Evolutionary conservation across 1,140 invertebrate species (phyloP), one percentile per base, ranked within the genome.

Genomic region (Teleogryllus occipitalis): DNA sequence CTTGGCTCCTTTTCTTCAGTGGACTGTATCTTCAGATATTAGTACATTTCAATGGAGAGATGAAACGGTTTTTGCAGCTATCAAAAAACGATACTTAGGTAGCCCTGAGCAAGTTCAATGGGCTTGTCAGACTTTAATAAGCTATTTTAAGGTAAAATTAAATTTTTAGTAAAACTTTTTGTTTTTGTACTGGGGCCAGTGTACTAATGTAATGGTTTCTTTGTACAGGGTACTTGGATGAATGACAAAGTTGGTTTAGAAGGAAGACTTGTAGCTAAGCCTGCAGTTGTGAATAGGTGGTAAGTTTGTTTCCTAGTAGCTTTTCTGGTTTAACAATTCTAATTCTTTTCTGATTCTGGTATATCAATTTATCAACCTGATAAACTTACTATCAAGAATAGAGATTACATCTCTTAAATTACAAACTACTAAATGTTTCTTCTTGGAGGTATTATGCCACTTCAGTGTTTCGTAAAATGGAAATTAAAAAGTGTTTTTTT

Each of bases 1-100:
- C 79, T 84, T 94, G 76, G 86, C 88, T 8, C 90, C 91, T 47
- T 93, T 93, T 85, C 82, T 94, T 48, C 89, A 89, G 65, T 92
- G 91, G 88, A 88, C 14, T 90, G 91, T 80, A 88, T 88, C 21
- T 87, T 89, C n/a, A 87, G 89, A 65, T 89, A 91, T 48, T 8
- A 75, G 72, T 14, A 39, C 65, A 0, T 86, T 92, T 6, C 87
- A 89, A 73, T 93, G 91, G 91, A 85, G 90, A 74, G 91, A 94
- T 85, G 86, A 87, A 81, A 83, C 89, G 21, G 86, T 92, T 46
- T 84, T 85, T 8, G 87, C 88, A 75, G 87, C 88, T 0, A 90
- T 90, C 10, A 83, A 85, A n/a, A 88, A 90, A 79, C 83, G 90
- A 21, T 92, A 92, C 85, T 74, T 84, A 21, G 80, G 80, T 73